Evolutionary conservation across 2,113 vertebrate genomes (phyloP), one percentile per base, ranked within the genome.

Genomic region (Takifugu bimaculatus): DNA sequence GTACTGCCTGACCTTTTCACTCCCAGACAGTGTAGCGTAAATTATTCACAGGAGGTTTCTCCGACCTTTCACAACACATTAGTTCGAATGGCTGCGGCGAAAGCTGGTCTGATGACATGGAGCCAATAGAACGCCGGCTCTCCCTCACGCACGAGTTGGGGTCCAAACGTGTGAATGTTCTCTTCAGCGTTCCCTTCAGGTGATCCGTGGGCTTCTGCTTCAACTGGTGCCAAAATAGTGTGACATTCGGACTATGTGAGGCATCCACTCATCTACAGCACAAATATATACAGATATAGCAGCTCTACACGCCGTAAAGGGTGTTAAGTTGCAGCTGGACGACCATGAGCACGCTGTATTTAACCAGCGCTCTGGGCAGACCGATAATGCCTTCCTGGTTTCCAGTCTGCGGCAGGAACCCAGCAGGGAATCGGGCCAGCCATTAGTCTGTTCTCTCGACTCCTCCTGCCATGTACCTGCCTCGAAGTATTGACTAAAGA

Each of bases 361-460:
- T 78, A 82, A 78, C 68, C 12, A 1, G 44, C 13, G 44, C 44
- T 73, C 67, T 50, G 50, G 45, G 49, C 54, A 50, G 60, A 27
- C 56, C 27, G 57, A 57, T 87, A 82, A 85, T 85, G 84, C 72
- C 62, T 82, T 88, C 79, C 80, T 78, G 85, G 78, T 82, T 85
- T 11, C 35, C 35, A 74, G 28, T 70, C 70, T 76, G n/a, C 65
- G 43, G 58, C 48, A 52, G 72, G 68, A 35, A 53, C 52, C 72
- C 86, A 65, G 2, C 54, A 50, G 75, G 77, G 64, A 80, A 71
- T 49, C 44, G 42, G 26, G 7, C 26, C 7, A 47, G 57, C 77
- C 79, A 72, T 80, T 68, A 77, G 68, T 77, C 55, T 4, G 14
- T 66, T 68, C 71, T 54, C 60, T 42, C 47, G 32, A 72, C 58